Conservation (phyloP, 1,140 invertebrate genomes). For the Drosophila bipectinata region DNA sequence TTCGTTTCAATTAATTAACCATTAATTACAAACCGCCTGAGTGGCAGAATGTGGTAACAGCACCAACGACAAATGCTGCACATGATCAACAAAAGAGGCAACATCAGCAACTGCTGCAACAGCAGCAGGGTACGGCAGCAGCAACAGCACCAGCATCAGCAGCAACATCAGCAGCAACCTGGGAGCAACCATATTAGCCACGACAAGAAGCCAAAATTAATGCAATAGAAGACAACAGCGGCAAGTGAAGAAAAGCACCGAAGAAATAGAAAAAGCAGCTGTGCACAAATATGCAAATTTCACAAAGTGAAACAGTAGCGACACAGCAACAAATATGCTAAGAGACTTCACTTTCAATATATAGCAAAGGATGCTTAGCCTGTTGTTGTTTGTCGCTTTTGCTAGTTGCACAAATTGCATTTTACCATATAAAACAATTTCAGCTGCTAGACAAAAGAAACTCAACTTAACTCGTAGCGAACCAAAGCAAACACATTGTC, state of each 20-base stretch:
- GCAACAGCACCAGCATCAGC: conserved; percentile 8
- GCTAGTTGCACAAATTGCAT: conserved; percentile 82
- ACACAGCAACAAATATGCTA: conserved; percentile 70
- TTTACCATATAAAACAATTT: conserved; percentile 82
- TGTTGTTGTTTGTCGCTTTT: conserved; percentile 77
- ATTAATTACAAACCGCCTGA: conserved; percentile 81
- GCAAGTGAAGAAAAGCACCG: conserved; percentile 72
- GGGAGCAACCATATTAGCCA: conserved; percentile 68
- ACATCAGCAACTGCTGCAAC: conserved; percentile 38
- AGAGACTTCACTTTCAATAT: conserved; percentile 82
- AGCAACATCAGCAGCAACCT: conserved; percentile 33
- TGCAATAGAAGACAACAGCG: conserved; percentile 72
- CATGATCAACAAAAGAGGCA: conserved; percentile 61
- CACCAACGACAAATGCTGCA: conserved; percentile 75
- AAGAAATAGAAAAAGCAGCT: conserved; percentile 72
- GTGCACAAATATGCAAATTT: conserved; percentile 79
- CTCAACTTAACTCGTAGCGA: conserved; percentile 43
- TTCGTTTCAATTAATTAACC: conserved; percentile 83
- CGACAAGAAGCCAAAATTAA: conserved; percentile 78
- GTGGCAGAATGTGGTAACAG: conserved; percentile 80
- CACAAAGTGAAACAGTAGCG: conserved; percentile 71
- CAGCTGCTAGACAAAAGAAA: conserved; percentile 75
- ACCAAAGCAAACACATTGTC: conserved; percentile 46
- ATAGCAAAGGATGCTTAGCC: conserved; percentile 72
- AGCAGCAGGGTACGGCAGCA: conserved; percentile 10